A percentile compares a stretch with the other conserved stretches of the same genome.
Conservation (phyloP, 2,797 vertebrate species). For the Saxicola maurus region DNA sequence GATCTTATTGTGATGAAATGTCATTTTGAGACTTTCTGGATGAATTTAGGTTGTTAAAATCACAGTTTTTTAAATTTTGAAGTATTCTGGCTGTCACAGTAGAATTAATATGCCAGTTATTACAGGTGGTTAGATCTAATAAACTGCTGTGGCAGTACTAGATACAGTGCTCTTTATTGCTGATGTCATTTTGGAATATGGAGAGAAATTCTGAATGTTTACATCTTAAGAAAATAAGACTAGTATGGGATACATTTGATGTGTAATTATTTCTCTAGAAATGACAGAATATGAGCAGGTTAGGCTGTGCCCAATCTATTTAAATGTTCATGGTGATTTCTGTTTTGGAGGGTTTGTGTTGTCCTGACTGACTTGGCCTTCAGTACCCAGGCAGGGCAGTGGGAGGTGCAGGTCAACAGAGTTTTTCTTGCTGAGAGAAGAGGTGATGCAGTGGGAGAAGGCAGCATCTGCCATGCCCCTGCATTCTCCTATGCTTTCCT, state of each 20-base stretch:
- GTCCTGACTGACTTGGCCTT: neutral
- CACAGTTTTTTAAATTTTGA: fast-evolving
- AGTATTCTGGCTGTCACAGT: neutral
- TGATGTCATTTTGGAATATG: neutral
- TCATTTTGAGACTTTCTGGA: neutral
- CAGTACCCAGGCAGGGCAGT: neutral
- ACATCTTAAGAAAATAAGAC: fast-evolving
- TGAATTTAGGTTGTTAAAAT: neutral
- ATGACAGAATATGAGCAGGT: neutral
- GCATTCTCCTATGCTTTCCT: neutral
- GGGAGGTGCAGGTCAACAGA: neutral
- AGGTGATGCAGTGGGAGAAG: neutral
- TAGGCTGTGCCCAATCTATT: neutral
- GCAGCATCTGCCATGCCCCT: neutral
- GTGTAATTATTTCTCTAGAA: neutral
- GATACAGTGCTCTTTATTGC: neutral
- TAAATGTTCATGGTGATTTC: neutral
- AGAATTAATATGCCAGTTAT: neutral
- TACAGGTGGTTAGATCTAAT: neutral
- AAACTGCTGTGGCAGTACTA: neutral
- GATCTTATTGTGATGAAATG: neutral
- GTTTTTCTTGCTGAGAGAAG: neutral
- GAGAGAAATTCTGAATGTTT: neutral
- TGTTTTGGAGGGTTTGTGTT: neutral
- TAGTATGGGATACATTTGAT: neutral